Percentiles rank a stretch among this genome's conserved stretches.
Evolutionary conservation across 2,888 invertebrate genomes (phyloP).

Genomic region (Cephus rjabovi): DNA sequence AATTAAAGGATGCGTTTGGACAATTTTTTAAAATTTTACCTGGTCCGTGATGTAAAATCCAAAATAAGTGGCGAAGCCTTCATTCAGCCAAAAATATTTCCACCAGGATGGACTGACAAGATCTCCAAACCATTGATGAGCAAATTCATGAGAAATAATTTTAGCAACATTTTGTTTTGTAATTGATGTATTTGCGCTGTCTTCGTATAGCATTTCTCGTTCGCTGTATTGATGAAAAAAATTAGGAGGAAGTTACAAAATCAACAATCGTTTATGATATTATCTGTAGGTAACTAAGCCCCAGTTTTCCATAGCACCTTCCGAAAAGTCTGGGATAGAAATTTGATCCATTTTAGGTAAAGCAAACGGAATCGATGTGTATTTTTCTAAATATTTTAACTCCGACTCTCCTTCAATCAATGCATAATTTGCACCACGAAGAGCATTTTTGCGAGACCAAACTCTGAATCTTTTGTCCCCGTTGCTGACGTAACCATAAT

Average conservation of each 20-base stretch:
- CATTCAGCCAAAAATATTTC: slow-evolving; percentile 64
- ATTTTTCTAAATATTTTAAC: slow-evolving; percentile 93
- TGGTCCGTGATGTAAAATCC: slow-evolving; percentile 63
- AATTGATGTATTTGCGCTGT: slow-evolving; percentile 31
- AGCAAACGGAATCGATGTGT: slow-evolving; percentile 95
- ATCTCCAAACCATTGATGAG: slow-evolving; percentile 70
- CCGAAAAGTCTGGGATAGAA: slow-evolving; percentile 94
- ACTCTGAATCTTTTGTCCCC: slow-evolving; percentile 71
- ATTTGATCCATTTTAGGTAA: slow-evolving; percentile 96
- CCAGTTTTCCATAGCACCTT: slow-evolving; percentile 99
- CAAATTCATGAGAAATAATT: slow-evolving; percentile 68
- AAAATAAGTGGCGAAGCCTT: slow-evolving; percentile 70
- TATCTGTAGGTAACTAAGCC: slow-evolving; percentile 72
- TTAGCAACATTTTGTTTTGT: slow-evolving; percentile 46
- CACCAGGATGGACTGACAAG: slow-evolving; percentile 63
- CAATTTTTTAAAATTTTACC: slow-evolving; percentile 34
- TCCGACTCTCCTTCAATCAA: slow-evolving; percentile 95
- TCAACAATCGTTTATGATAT: slow-evolving; percentile 44
- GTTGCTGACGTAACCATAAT: slow-evolving; percentile 93
- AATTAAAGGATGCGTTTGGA: background rate
- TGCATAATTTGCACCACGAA: slow-evolving; percentile 84
- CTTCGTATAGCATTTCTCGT: background rate
- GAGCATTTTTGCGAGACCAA: slow-evolving; percentile 77
- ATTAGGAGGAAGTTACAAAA: background rate
- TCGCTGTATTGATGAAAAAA: too few relatives aligned